Evolutionary conservation across 2,797 vertebrate genomes (phyloP).

Genomic region (Karalla daura): DNA sequence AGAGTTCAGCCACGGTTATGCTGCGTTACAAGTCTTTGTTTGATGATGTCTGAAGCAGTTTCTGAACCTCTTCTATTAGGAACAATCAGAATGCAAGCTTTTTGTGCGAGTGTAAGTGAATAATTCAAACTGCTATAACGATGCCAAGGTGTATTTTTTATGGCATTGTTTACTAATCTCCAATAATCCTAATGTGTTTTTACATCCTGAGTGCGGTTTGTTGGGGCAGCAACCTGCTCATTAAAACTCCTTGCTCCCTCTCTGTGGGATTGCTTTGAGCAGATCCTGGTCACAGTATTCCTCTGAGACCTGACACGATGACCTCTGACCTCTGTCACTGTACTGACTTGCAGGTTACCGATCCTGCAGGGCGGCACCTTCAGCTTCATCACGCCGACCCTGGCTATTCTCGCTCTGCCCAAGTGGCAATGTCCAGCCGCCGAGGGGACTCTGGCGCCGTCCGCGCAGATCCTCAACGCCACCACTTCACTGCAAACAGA

Average conservation of each 20-base stretch:
- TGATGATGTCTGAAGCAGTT: not conserved
- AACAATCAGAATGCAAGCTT: not conserved
- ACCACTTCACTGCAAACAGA: conserved; percentile 33
- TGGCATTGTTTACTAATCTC: too few relatives aligned
- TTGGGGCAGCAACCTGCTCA: not conserved
- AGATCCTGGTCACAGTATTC: not conserved
- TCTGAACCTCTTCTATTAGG: not conserved
- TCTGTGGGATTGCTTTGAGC: not conserved
- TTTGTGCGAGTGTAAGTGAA: too few relatives aligned
- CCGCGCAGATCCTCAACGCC: conserved; percentile 54
- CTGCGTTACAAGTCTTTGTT: not conserved
- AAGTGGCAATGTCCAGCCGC: conserved; percentile 83
- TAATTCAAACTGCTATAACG: too few relatives aligned
- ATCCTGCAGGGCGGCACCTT: conserved; percentile 88
- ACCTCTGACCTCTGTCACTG: conserved; percentile 25
- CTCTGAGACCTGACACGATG: not conserved
- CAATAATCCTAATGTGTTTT: too few relatives aligned
- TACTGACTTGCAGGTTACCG: conserved; percentile 75
- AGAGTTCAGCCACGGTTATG: not conserved
- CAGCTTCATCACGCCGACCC: conserved; percentile 84
- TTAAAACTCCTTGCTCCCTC: not conserved
- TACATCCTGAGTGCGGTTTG: too few relatives aligned
- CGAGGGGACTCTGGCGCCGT: not conserved
- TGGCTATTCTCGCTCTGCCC: conserved; percentile 85
- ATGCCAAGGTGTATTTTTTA: too few relatives aligned